Base-by-base conservation (phyloP, 1,140 invertebrate species). In the Orussus abietinus region DNA sequence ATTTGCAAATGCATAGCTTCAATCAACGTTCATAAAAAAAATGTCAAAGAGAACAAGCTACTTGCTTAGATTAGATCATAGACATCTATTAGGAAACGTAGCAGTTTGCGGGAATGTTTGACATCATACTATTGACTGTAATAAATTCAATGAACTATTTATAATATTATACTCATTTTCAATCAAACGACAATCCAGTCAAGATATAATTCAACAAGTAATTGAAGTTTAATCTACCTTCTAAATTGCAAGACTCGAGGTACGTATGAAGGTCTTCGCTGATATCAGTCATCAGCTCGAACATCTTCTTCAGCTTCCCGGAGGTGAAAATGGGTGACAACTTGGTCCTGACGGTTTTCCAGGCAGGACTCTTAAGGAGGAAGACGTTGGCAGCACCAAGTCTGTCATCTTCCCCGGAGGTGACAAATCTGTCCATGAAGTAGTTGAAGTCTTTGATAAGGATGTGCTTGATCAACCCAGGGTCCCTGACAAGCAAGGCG, bases 301-400 rank as follows among this genome's bases (percentile, higher is more conserved):
- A 75, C 74, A 82, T 81, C 14, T 68, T 66, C 57, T 74, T 79
- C 40, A 84, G 72, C 63, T 82, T 82, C 3, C 71, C 63, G 2
- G 74, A 63, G 1, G 78, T 77, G 55, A 83, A 84, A 5, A 77
- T 69, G 5, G 80, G 79, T 6, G 75, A 77, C 28, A 81, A 56
- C 36, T 81, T 79, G 11, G 66, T 57, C 19, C 82, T 59, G 3
- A 80, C 45, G 3, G 74, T 56, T 54, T 75, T 77, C 82, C 82
- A 83, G 25, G 61, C 54, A 19, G 73, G 65, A 3, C 71, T 73
- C 4, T 62, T 57, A 0, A 62, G 35, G 28, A 69, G 39, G 18
- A 77, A 72, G 5, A 77, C 20, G 50, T 72, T 68, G 19, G 38
- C 46, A 0, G 51, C 32, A 5, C 72, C 12, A 4, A 59, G 52